Percentiles rank a stretch among this genome's conserved stretches.
These are phyloP conservation scores for Coracias cyanogaster DNA, from an alignment of 2,797 vertebrate species.

Conservation along the genomic window DNA sequence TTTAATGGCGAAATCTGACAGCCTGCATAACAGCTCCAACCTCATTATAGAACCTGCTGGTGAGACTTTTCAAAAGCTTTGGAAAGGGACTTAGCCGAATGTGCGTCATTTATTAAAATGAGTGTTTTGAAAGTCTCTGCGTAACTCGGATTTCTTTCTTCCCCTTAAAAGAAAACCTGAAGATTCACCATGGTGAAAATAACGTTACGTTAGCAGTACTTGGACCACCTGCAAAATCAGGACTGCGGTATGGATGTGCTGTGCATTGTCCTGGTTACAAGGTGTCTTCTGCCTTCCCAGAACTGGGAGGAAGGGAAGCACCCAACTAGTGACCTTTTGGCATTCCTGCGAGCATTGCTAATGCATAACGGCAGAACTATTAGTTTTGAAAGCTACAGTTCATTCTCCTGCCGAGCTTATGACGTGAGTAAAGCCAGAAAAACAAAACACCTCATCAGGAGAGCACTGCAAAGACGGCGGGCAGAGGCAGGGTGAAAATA, in stretches of 20 bases:
- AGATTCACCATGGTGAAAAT: not conserved
- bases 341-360: not conserved
- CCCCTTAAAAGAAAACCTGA: not conserved
- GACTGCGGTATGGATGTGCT: not conserved
- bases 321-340: not conserved
- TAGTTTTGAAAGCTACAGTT: constrained; percentile 15
- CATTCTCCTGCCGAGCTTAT: not conserved
- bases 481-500: not conserved
- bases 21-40: not conserved
- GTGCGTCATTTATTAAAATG: not conserved
- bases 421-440: not conserved
- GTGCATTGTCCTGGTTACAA: not conserved
- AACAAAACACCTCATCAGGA: not conserved
- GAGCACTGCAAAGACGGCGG: not conserved
- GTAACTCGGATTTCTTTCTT: not conserved
- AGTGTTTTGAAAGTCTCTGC: not conserved
- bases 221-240: not conserved
- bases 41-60: not conserved
- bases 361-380: not conserved
- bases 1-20: not conserved
- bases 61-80: not conserved
- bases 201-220: not conserved
- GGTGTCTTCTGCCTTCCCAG: not conserved
- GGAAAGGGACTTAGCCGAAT: not conserved
- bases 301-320: not conserved